Evolutionary conservation across 2,797 vertebrate species (phyloP).

Genomic region (Schizothorax lantsangensis): DNA sequence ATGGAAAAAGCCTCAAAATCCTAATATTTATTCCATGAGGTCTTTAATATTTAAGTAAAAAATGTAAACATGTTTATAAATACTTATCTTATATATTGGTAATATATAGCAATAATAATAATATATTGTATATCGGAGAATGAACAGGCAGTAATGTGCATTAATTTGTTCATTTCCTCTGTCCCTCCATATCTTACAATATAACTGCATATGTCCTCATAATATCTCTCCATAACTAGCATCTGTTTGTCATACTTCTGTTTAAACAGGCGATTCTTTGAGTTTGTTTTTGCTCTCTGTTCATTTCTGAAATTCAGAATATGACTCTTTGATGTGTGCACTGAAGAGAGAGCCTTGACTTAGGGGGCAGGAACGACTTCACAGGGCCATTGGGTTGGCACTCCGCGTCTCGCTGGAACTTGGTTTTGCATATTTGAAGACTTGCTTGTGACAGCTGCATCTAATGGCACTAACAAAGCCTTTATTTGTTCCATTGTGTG

Average conservation of each 20-base stretch:
- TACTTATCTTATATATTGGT: background rate
- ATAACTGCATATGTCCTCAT: slow-evolving; percentile 33
- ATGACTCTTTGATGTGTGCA: slow-evolving; percentile 49
- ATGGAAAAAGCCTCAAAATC: background rate
- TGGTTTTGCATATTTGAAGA: slow-evolving; percentile 50
- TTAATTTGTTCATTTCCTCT: background rate
- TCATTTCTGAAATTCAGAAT: slow-evolving; percentile 57
- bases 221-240: slow-evolving; percentile 1
- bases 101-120: too few species aligned
- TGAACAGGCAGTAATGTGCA: background rate
- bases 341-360: slow-evolving; percentile 39
- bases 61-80: background rate
- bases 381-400: slow-evolving; percentile 52
- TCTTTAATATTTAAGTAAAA: background rate
- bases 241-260: slow-evolving; percentile 60
- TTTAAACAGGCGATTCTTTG: slow-evolving; percentile 58
- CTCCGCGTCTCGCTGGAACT: slow-evolving; percentile 31
- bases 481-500: slow-evolving; percentile 65
- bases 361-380: slow-evolving; percentile 40
- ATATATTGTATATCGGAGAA: too few species aligned
- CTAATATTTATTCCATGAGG: background rate
- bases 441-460: slow-evolving; percentile 55
- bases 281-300: slow-evolving; percentile 57
- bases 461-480: slow-evolving; percentile 59
- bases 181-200: background rate